A percentile compares a stretch with the other conserved stretches of the same genome.
Evolutionary conservation across 2,888 invertebrate species (phyloP).

Genomic region (Limenitis camilla): DNA sequence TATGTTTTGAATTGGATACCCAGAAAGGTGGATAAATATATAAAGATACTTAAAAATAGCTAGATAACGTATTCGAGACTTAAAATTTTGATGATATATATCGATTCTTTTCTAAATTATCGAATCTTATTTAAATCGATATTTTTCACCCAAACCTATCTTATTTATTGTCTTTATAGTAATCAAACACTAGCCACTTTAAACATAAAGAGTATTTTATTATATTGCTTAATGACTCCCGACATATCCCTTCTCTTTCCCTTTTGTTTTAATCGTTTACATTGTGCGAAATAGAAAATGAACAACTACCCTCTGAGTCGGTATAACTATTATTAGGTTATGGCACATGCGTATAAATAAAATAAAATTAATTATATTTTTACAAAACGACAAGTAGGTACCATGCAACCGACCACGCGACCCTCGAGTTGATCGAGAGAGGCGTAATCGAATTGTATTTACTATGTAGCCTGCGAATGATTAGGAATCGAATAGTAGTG

Average conservation of each 20-base stretch:
- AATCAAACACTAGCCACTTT: conserved; percentile 1
- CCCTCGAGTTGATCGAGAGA: conserved; percentile 23
- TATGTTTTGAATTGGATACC: too few species aligned
- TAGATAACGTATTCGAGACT: too few species aligned
- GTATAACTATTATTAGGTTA: conserved; percentile 42
- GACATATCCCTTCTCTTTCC: conserved; percentile 10
- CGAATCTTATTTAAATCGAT: too few species aligned
- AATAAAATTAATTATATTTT: conserved; percentile 46
- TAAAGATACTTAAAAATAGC: too few species aligned
- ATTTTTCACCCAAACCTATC: too few species aligned
- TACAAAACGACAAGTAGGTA: conserved; percentile 41
- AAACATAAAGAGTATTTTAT: conserved; percentile 16
- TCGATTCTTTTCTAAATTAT: background rate
- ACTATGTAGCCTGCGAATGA: conserved; percentile 16
- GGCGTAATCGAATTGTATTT: conserved; percentile 18
- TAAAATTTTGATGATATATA: too few species aligned
- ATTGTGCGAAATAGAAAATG: conserved; percentile 28
- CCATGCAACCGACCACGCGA: conserved; percentile 33
- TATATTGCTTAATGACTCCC: conserved; percentile 20
- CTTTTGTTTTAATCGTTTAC: conserved; percentile 16
- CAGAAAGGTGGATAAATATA: too few species aligned
- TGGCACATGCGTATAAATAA: conserved; percentile 64
- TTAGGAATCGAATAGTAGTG: conserved; percentile 27
- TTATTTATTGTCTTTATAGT: background rate
- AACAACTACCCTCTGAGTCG: conserved; percentile 44